Evolutionary conservation across 2,888 invertebrate species (phyloP).

Genomic region (Diaphora mendica): DNA sequence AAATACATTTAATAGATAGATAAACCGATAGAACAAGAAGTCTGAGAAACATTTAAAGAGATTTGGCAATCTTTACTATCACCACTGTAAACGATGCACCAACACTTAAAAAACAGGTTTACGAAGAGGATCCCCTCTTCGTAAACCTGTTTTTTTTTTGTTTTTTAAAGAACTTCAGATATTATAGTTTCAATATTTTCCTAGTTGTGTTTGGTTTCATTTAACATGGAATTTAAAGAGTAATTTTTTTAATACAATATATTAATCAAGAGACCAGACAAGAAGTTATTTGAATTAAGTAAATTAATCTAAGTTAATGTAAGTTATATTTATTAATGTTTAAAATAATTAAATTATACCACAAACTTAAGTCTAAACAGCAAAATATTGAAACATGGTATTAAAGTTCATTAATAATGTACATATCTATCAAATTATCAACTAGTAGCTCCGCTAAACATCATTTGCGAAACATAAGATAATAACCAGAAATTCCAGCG

Average conservation of each 20-base stretch:
- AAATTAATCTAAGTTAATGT: no score
- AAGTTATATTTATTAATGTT: not conserved
- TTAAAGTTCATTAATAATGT: conserved; percentile 12
- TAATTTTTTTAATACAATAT: not conserved
- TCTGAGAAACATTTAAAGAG: not conserved
- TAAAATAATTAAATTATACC: not conserved
- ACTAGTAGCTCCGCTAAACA: conserved; percentile 30
- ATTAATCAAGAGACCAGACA: not conserved
- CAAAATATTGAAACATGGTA: not conserved
- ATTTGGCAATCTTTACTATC: not conserved
- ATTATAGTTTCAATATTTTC: not conserved
- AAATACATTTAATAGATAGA: not conserved
- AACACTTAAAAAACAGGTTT: not conserved
- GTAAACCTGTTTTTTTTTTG: no score
- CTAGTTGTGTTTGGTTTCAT: not conserved
- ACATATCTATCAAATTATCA: conserved; percentile 8
- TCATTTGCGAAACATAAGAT: conserved; percentile 35
- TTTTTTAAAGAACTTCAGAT: not conserved
- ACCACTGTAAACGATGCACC: not conserved
- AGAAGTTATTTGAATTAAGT: not conserved
- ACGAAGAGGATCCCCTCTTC: no score
- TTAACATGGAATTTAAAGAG: no score
- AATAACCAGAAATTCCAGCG: conserved; percentile 61
- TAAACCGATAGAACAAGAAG: no score
- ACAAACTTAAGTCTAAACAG: not conserved